A percentile compares a stretch with the other conserved stretches of the same genome.
These are phyloP conservation scores for Hedychridium roseum DNA, from an alignment of 2,888 invertebrate genomes.

Conservation along the genomic window DNA sequence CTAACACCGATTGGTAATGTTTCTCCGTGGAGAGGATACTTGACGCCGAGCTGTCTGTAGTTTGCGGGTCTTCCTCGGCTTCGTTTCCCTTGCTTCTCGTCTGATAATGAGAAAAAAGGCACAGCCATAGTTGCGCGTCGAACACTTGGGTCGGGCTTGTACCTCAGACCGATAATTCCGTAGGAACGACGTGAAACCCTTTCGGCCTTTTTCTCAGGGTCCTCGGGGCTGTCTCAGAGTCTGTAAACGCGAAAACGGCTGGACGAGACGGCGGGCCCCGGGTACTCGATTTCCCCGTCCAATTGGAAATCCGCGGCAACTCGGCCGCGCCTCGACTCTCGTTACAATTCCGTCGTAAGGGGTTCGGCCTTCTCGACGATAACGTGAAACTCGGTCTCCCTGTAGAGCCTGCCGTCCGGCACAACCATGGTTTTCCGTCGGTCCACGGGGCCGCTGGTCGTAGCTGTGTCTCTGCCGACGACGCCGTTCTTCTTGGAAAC, in stretches of 20 bases:
- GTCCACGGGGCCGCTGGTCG: constrained; percentile 49
- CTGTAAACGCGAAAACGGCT: constrained; percentile 45
- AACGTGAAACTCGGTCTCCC: constrained; percentile 86
- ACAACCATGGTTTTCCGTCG: constrained; percentile 70
- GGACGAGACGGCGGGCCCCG: constrained; percentile 14
- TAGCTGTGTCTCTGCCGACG: constrained; percentile 61
- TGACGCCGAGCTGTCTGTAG: too few relatives aligned
- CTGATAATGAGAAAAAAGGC: too few relatives aligned
- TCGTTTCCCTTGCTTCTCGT: too few relatives aligned
- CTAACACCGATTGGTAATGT: too few relatives aligned
- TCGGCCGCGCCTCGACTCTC: constrained; percentile 46
- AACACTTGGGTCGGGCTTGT: too few relatives aligned
- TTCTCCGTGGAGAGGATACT: too few relatives aligned
- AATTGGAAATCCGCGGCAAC: constrained; percentile 26
- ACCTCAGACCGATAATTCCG: too few relatives aligned
- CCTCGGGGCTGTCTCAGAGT: constrained; percentile 37
- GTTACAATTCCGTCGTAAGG: constrained; percentile 79
- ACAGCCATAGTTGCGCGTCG: too few relatives aligned
- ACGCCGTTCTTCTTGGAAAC: constrained; percentile 66
- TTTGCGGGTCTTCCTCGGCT: too few relatives aligned
- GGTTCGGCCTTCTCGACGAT: constrained; percentile 86
- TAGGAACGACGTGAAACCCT: too few relatives aligned
- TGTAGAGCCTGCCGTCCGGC: constrained; percentile 83
- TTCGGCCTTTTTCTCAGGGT: too few relatives aligned
- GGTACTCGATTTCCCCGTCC: constrained; percentile 31